Base-by-base conservation (phyloP, 1,140 invertebrate genomes). In the Amphibalanus amphitrite region DNA sequence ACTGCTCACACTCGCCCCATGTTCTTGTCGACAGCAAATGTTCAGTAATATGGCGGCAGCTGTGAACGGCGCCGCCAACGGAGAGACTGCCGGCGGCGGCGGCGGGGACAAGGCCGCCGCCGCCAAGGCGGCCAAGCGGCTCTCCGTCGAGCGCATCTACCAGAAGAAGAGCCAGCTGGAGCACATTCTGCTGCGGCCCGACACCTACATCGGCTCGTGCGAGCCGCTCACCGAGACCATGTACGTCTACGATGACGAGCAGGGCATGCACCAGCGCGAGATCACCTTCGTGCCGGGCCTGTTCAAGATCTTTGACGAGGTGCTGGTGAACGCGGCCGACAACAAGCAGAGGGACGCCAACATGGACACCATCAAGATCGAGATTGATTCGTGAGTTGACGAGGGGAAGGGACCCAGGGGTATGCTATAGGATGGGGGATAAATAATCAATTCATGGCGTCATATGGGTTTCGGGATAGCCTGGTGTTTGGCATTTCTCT, bases 271-370 rank as follows among this genome's bases (percentile, higher is more conserved):
- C 0, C 88, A 93, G 77, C 86, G 83, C 77, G 89, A 97, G 77
- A 89, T 99, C 30, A 91, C 88, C 38, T 99, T 88, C 85, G 97
- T 99, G 67, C 97, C 97, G 75, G 94, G 95, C 72, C 84, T 99
- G 8, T 99, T 98, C 81, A 99, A 99, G 83, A 99, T 99, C 76
- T 99, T 96, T 85, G 97, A 99, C 83, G 97, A 99, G 89, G 99
- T 99, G 76, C 82, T 94, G 74, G 97, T 99, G 0, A 99, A 99
- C 85, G 97, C 97, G 69, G 95, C 97, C 71, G 97, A 99, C 80
- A 99, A 99, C 79, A 99, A 99, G 80, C 95, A 98, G 78, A 84
- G 96, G 74, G 97, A 99, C 82, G 82, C 87, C 1, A 88, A 86
- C 71, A 99, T 99, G 97, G 91, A 93, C 78, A 85, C 85, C 23